Evolutionary conservation across 1,140 invertebrate genomes (phyloP).

Genomic region (Cydia strobilella): DNA sequence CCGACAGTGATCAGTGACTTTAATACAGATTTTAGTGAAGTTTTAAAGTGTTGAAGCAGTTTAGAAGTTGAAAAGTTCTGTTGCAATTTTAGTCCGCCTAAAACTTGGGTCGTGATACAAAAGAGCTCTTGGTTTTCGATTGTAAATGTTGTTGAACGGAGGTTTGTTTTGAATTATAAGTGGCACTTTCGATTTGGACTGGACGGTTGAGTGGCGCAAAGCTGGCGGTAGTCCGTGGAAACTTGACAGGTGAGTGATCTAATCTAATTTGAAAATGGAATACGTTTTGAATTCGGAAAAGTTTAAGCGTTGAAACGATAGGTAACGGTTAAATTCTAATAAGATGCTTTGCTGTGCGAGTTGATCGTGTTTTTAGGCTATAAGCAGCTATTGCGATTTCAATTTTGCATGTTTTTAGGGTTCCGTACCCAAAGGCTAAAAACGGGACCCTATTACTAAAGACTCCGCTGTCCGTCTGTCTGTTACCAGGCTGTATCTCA

Average conservation of each 20-base stretch:
- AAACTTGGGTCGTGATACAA: constrained; percentile 28
- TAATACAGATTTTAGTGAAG: not conserved
- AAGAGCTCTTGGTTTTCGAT: constrained; percentile 15
- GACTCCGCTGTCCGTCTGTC: too few species aligned
- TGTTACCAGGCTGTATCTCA: too few species aligned
- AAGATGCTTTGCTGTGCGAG: constrained; percentile 16
- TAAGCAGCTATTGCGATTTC: constrained; percentile 15
- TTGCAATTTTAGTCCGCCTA: constrained; percentile 28
- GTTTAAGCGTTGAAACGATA: not conserved
- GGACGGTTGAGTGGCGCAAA: constrained; percentile 10
- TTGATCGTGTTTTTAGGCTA: constrained; percentile 8
- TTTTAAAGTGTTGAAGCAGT: not conserved
- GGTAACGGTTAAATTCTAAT: not conserved
- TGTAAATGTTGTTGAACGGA: constrained; percentile 26
- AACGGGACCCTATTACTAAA: too few species aligned
- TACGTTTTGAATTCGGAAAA: constrained; percentile 12
- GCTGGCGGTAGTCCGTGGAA: constrained; percentile 22
- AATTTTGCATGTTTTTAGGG: not conserved
- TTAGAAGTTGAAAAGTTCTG: constrained; percentile 2
- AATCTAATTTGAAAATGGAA: constrained; percentile 15
- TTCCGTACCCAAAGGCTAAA: too few species aligned
- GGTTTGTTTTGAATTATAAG: constrained; percentile 28
- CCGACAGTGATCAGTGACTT: constrained; percentile 3
- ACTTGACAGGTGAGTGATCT: constrained; percentile 15
- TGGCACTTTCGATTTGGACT: constrained; percentile 25